A percentile compares a stretch with the other conserved stretches of the same genome.
Conservation (phyloP, 2,113 vertebrate species). For the Brienomyrus brachyistius region DNA sequence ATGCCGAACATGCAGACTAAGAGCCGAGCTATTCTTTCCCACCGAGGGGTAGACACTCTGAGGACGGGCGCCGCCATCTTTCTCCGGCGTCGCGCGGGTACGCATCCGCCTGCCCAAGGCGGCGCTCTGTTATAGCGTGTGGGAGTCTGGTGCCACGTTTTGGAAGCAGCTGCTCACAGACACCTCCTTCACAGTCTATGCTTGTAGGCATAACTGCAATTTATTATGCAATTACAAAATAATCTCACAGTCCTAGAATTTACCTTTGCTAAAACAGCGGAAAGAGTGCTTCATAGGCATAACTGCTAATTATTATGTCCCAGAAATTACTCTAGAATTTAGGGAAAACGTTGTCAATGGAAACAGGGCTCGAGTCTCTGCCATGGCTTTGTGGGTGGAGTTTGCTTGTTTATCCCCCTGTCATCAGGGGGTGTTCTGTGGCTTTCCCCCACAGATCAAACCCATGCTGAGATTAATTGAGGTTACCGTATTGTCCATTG, state of each 20-base stretch:
- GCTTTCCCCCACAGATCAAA: background rate
- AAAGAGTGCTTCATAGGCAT: background rate
- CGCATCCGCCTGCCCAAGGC: background rate
- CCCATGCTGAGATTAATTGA: background rate
- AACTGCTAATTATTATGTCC: background rate
- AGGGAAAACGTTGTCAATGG: background rate
- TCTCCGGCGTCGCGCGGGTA: constrained; percentile 60
- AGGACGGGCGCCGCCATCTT: constrained; percentile 97
- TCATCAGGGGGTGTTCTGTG: background rate
- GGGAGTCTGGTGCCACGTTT: background rate
- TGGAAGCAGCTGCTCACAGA: background rate
- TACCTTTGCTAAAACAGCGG: background rate
- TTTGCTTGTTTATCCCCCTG: background rate
- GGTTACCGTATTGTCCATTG: background rate
- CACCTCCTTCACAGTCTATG: background rate
- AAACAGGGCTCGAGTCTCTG: background rate
- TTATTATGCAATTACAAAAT: background rate
- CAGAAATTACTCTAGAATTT: background rate
- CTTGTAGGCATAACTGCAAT: background rate
- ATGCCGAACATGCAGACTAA: constrained; percentile 82
- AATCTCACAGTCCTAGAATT: background rate
- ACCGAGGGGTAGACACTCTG: constrained; percentile 95
- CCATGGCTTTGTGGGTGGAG: background rate
- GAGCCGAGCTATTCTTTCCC: constrained; percentile 84
- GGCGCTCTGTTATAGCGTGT: background rate